phyloP scores from a whole-genome alignment of 2,113 vertebrate genomes.

The Peucedramus taeniatus region DNA sequence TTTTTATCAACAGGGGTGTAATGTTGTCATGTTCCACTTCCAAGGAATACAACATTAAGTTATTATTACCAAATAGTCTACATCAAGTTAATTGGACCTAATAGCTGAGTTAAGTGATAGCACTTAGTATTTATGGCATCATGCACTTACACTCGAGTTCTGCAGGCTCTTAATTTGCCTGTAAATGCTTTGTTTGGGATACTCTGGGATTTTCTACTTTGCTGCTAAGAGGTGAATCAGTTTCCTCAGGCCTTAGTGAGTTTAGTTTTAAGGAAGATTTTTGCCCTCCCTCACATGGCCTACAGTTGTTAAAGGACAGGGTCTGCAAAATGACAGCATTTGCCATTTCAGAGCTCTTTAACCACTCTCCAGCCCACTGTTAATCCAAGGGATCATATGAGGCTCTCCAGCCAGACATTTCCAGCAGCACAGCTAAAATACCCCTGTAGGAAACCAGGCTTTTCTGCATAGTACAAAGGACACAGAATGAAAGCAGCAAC shows the following conservation, averaged over 20 bases:
- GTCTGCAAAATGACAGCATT: neutral
- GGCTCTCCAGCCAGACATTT: neutral
- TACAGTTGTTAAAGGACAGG: neutral
- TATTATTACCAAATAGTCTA: neutral
- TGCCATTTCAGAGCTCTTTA: neutral
- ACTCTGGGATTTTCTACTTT: neutral
- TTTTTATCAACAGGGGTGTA: neutral
- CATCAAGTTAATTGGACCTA: slow-evolving; percentile 9
- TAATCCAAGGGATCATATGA: neutral
- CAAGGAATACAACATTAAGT: neutral
- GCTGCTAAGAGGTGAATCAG: neutral
- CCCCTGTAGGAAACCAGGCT: neutral
- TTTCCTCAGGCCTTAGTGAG: neutral
- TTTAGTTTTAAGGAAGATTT: neutral
- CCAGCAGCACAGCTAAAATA: neutral
- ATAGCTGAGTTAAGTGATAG: neutral
- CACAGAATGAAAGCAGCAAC: neutral
- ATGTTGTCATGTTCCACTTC: neutral
- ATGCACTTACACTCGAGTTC: neutral
- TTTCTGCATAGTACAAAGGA: neutral
- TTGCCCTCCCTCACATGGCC: neutral
- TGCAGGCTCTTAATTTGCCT: neutral
- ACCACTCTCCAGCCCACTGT: neutral
- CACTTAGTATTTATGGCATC: neutral
- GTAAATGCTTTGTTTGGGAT: neutral